Base-by-base conservation (phyloP, 1,140 invertebrate species). In the Plutomurus gul region DNA sequence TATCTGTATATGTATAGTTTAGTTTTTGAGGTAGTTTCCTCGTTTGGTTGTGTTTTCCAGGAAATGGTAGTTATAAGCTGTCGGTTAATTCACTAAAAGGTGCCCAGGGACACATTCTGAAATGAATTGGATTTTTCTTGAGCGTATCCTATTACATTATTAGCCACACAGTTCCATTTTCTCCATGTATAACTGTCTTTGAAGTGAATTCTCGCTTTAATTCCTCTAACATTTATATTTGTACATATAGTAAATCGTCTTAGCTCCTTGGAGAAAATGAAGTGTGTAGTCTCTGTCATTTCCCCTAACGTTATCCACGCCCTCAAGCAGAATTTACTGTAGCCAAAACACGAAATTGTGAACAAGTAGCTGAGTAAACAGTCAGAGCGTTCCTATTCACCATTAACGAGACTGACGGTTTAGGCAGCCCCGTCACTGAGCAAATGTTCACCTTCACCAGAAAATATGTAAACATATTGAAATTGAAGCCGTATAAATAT, bases 1-100 rank as follows among this genome's bases (percentile, higher is more conserved):
- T n/a, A n/a, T n/a, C n/a, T n/a, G n/a, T n/a, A n/a, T n/a, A n/a
- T n/a, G n/a, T n/a, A n/a, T n/a, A n/a, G n/a, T n/a, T n/a, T n/a
- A n/a, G n/a, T n/a, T n/a, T n/a, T n/a, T n/a, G n/a, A n/a, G n/a
- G n/a, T n/a, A n/a, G n/a, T n/a, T n/a, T n/a, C n/a, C n/a, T n/a
- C n/a, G 16, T 47, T 16, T 6, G 37, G 6, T 39, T 13, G 37
- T 65, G 56, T 65, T 65, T 65, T 65, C 27, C 56, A n/a, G 56
- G 27, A 65, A 65, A 33, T 65, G 56, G 30, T 74, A 70, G 70
- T 78, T 74, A 78, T 72, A 73, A 78, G 47, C 56, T 79, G 78
- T 79, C 78, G 72, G 56, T 79, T 75, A 79, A 79, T 79, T 79
- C 78, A 70, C 73, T 75, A 74, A 79, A 76, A 79, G 78, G 73